phyloP scores from a whole-genome alignment of 2,888 invertebrate species.

The Megamerina dolium region DNA sequence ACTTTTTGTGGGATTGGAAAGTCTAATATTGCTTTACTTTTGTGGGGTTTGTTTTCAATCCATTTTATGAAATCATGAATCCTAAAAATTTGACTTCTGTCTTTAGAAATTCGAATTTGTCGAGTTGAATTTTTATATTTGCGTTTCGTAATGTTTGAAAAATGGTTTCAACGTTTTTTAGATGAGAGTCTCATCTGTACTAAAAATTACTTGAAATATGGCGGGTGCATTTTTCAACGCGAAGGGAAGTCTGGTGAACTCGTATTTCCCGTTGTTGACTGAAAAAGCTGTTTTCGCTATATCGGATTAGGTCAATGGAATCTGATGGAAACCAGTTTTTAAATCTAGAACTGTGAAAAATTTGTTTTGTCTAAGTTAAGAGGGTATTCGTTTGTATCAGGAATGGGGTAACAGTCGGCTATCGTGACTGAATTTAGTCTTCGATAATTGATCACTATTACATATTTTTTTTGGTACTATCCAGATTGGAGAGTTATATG shows the following conservation, averaged over 20 bases:
- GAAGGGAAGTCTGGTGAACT: constrained; percentile 11
- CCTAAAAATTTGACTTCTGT: background rate
- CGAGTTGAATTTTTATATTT: no score
- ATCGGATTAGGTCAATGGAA: constrained; percentile 13
- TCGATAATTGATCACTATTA: no score
- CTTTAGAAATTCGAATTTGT: no score
- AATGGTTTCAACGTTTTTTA: no score
- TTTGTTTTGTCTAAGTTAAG: constrained; percentile 3
- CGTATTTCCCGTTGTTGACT: no score
- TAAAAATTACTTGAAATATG: constrained; percentile 16
- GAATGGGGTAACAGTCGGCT: no score
- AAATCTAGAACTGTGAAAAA: constrained; percentile 11
- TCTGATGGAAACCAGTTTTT: constrained; percentile 12
- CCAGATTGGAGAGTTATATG: no score
- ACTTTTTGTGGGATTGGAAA: constrained; percentile 8
- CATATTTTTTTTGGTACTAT: no score
- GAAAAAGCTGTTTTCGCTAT: constrained; percentile 11
- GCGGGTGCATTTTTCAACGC: constrained; percentile 14
- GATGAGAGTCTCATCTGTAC: no score
- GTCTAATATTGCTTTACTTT: constrained; percentile 12
- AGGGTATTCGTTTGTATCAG: constrained; percentile 4
- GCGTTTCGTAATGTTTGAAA: no score
- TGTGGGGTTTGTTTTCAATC: constrained; percentile 14
- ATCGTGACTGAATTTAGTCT: no score
- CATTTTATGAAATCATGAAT: constrained; percentile 5